Evolutionary conservation across 2,797 vertebrate genomes (phyloP).

Genomic region (Sebastes reedi): DNA sequence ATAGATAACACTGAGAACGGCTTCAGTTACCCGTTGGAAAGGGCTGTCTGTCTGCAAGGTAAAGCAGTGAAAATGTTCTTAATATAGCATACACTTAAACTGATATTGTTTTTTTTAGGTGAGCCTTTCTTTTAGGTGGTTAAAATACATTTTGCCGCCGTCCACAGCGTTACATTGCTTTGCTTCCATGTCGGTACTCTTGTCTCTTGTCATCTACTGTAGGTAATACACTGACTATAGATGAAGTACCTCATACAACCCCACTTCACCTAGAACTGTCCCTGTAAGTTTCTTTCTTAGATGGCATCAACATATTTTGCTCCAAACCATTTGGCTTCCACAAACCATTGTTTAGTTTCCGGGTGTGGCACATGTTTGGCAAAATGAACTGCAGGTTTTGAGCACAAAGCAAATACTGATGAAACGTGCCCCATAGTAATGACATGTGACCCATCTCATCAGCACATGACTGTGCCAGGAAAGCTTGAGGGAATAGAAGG

Average conservation of each 20-base stretch:
- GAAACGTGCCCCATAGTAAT: not conserved
- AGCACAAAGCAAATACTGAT: not conserved
- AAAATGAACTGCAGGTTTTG: not conserved
- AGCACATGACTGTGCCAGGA: not conserved
- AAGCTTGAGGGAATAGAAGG: not conserved
- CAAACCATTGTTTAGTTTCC: not conserved
- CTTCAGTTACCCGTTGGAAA: not conserved
- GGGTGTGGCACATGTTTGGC: not conserved
- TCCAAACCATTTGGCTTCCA: conserved; percentile 3
- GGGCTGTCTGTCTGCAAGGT: not conserved
- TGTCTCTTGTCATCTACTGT: not conserved
- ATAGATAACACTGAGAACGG: not conserved
- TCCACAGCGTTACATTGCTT: not conserved
- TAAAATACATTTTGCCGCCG: not conserved
- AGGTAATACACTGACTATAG: not conserved
- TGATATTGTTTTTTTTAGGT: not conserved
- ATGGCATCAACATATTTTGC: not conserved
- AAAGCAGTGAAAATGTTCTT: not conserved
- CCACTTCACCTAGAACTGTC: not conserved
- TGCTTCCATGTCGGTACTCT: not conserved
- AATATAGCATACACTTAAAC: not conserved
- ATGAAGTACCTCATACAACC: not conserved
- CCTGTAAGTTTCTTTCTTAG: not conserved
- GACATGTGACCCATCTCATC: not conserved
- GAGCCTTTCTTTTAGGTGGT: not conserved